phyloP scores from a whole-genome alignment of 1,140 invertebrate species.

The Stegodyphus dumicola region DNA sequence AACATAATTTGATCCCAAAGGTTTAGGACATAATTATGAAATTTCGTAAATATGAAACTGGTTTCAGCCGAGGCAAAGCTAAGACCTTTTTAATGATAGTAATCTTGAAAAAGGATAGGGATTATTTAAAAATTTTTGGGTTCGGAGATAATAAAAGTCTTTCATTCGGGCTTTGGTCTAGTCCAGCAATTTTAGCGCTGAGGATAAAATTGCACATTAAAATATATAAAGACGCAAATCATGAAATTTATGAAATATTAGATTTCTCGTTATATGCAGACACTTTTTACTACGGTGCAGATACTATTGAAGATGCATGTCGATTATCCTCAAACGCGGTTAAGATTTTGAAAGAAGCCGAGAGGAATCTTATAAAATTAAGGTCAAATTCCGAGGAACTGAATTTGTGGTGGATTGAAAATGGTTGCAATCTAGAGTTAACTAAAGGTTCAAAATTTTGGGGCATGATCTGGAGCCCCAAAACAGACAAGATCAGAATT shows the following conservation, averaged over 20 bases:
- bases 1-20: no score
- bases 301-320: background rate
- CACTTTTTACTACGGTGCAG: no score
- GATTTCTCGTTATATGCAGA: background rate
- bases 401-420: background rate
- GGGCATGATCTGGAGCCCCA: background rate
- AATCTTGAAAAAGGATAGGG: no score
- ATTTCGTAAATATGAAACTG: no score
- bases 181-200: background rate
- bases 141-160: background rate
- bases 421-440: background rate
- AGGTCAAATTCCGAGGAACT: no score
- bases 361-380: background rate
- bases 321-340: no score
- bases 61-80: no score
- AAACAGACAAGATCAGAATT: background rate
- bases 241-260: background rate
- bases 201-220: background rate
- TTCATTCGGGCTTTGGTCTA: background rate
- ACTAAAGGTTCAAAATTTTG: background rate
- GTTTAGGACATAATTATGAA: no score
- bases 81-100: no score
- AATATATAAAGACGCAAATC: background rate
- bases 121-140: no score
- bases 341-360: background rate